These are phyloP conservation scores for Morus bassanus DNA, from an alignment of 2,797 vertebrate species.

Conservation along the genomic window DNA sequence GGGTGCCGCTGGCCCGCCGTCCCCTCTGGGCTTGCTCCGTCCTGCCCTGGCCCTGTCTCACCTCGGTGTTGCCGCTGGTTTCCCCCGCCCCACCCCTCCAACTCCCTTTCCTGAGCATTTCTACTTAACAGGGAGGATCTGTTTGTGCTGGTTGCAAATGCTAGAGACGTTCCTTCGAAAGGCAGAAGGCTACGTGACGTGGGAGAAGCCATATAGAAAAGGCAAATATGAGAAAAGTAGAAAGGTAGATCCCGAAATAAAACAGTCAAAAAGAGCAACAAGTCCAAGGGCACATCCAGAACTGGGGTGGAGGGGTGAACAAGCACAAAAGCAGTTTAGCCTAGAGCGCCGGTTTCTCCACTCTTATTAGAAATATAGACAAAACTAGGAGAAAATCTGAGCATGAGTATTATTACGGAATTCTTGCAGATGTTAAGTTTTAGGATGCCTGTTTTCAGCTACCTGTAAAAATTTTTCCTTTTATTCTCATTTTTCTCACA, in stretches of 20 bases:
- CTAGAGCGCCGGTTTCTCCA: not conserved
- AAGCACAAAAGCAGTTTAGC: not conserved
- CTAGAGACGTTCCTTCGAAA: fast-evolving
- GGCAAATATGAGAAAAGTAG: not conserved
- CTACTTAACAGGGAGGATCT: fast-evolving
- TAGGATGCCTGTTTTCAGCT: not conserved
- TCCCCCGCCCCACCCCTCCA: fast-evolving
- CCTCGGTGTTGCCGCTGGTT: fast-evolving
- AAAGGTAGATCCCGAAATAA: not conserved
- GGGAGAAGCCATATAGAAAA: not conserved
- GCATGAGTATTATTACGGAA: not conserved
- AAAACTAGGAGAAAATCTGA: not conserved
- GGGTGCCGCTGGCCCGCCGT: not conserved
- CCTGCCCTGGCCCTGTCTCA: fast-evolving
- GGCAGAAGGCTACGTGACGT: fast-evolving
- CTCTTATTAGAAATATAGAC: not conserved
- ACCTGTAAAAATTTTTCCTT: not conserved
- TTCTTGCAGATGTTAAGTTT: not conserved
- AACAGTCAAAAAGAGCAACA: fast-evolving
- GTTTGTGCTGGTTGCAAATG: fast-evolving
- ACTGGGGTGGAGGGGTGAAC: fast-evolving
- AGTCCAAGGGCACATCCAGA: fast-evolving
- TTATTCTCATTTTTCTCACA: not conserved
- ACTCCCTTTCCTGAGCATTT: fast-evolving
- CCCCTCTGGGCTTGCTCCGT: fast-evolving